Evolutionary conservation across 2,113 vertebrate genomes (phyloP), one percentile per base, ranked within the genome.

Genomic region (Amblyopsis rosae): DNA sequence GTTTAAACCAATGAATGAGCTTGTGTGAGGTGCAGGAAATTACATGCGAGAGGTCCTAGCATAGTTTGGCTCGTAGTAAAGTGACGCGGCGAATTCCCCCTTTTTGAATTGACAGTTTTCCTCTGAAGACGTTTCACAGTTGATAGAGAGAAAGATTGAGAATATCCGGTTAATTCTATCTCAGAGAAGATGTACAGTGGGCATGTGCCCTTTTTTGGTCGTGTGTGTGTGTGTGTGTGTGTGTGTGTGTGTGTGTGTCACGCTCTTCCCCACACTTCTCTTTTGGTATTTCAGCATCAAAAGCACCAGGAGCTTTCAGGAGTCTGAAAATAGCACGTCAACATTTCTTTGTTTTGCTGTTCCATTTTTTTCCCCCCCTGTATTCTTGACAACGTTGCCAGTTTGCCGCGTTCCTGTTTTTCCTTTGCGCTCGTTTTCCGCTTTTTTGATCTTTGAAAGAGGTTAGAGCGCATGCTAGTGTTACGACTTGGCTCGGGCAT

Each of bases 371-470:
- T 69, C 56, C 65, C 17, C 65, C 56, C 65, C 63, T 17, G 61
- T 65, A 66, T 63, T 81, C 79, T 83, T 72, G 46, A 87, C 83
- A 86, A 82, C 85, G 86, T 85, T 82, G 81, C 82, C 87, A 77
- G 88, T 91, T 91, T 91, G 89, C 87, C 89, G 19, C 76, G 81
- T 79, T 90, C 88, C 87, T 87, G 87, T 90, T 87, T 84, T 84
- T 89, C 84, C 80, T 82, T 80, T 71, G 85, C 73, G 88, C 78
- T 84, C 71, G 72, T 83, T 82, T 84, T 77, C 84, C 69, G 72
- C 84, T 82, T 84, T 78, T 86, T 90, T 90, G 87, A 90, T 92
- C 83, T 92, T 89, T 84, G 91, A 91, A 93, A 92, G 85, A 91
- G 86, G 87, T 89, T 90, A 84, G 77, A 80, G 90, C 83, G 84